These are phyloP conservation scores for Bothrops jararaca DNA, from an alignment of 2,113 vertebrate species.

Conservation along the genomic window DNA sequence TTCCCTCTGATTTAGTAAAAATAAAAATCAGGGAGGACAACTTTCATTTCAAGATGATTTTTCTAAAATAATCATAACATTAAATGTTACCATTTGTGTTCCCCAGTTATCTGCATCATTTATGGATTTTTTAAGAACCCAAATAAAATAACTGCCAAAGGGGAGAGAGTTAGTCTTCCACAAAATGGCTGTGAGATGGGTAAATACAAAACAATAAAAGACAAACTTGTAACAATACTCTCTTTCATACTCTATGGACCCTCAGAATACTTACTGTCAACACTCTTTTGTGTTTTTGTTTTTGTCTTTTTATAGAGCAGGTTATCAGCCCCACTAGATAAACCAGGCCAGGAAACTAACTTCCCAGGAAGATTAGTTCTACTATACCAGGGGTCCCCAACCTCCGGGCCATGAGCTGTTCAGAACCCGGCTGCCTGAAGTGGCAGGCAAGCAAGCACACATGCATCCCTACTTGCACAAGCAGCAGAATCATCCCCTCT, in stretches of 20 bases:
- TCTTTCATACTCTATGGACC: background rate
- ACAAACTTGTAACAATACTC: background rate
- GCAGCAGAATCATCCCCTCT: background rate
- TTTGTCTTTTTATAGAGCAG: background rate
- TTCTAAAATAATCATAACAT: background rate
- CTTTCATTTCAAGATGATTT: background rate
- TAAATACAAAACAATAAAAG: background rate
- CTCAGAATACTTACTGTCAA: background rate
- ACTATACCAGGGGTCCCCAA: background rate
- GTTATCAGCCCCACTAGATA: background rate
- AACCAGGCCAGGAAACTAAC: background rate
- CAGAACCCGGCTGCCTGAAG: background rate
- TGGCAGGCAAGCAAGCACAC: background rate
- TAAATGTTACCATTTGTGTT: background rate
- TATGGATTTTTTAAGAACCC: background rate
- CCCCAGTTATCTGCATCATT: background rate
- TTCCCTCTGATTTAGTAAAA: conserved; percentile 39
- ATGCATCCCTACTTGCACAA: background rate
- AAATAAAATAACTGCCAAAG: background rate
- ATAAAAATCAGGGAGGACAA: conserved; percentile 23
- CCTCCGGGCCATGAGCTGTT: background rate
- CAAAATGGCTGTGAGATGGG: background rate
- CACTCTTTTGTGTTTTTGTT: background rate
- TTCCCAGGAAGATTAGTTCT: background rate
- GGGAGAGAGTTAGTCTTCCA: background rate